Evolutionary conservation across 2,113 vertebrate species (phyloP), one percentile per base, ranked within the genome.

Genomic region (Sinocyclocheilus rhinocerous): DNA sequence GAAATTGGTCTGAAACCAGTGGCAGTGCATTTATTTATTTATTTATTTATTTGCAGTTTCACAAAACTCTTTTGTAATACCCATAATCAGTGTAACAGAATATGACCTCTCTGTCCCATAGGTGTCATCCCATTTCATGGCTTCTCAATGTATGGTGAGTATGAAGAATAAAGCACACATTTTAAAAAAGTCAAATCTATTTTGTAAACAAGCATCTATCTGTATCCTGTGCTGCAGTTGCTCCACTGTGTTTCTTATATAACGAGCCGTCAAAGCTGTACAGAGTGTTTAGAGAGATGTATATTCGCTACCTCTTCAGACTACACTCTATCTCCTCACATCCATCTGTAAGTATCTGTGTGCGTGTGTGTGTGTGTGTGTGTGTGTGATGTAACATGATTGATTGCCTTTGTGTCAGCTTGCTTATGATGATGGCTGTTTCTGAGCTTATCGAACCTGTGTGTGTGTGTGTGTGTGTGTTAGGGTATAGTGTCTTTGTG

Each of bases 81-180:
- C 1, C 4, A 0, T 73, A 13, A 22, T 76, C 6, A 73, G 7
- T n/a, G 24, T 50, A 36, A 61, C 26, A 65, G 6, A 33, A 33
- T 13, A 22, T 3, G 33, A 16, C 84, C 72, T 36, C 85, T 92
- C 86, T 93, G 11, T 92, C 91, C 93, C 4, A 85, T 92, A 99
- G 98, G 98, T 92, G 97, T 99, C 0, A 97, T 99, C 85, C 98
- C 97, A 67, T 99, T 99, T 85, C 98, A 99, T 39, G 98, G 98
- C 69, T 99, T 99, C 92, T 98, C 98, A 79, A 99, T 99, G 98
- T 99, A 99, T 84, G 98, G 98, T 99, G 93, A 96, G 97, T 96
- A 13, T 50, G 70, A 15, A 13, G 18, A 76, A 39, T 65, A 20
- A 69, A 52, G 22, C 13, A 45, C 16, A 52, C 16, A 29, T 24